Evolutionary conservation across 2,888 invertebrate species (phyloP), one percentile per base, ranked within the genome.

Genomic region (Orthosia cruda): DNA sequence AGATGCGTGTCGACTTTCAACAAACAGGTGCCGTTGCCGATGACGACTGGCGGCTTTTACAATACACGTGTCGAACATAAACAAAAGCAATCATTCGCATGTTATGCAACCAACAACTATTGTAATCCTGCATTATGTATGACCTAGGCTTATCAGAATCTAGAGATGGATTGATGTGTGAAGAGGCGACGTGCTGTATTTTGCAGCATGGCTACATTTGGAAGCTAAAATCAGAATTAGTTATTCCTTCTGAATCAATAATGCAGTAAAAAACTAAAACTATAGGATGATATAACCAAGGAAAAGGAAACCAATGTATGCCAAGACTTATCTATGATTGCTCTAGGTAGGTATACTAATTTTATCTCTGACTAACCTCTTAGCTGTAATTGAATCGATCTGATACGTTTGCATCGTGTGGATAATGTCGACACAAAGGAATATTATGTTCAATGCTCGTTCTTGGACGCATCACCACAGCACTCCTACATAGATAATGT

Each of bases 381-480:
- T 64, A 49, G 50, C 45, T 55, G 54, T 75, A 59, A 71, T 67
- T 84, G 63, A 71, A 75, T 81, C 52, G n/a, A 74, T 80, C 74
- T 87, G 74, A 82, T 80, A 69, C 71, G 79, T 86, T 84, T 88
- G 86, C 45, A 88, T 83, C 58, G 64, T 67, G 55, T 72, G 58
- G 72, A 89, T 90, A 91, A 91, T 91, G 89, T 89, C 86, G 77
- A 91, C 91, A 92, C 93, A 93, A 93, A 93, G 91, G 91, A 92
- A 92, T 91, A 87, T 74, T 71, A 73, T 76, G 65, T 77, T 76
- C 55, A 62, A 71, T 66, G 77, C 71, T 83, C 78, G 80, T 87
- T 82, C 87, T 86, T 87, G 80, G 86, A 89, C 87, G 89, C 88
- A 90, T 89, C 85, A 88, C 86, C 86, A 86, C 85, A 83, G 80